Base-by-base conservation (phyloP, 2,888 invertebrate species). In the Pyrrhosoma nymphula region DNA sequence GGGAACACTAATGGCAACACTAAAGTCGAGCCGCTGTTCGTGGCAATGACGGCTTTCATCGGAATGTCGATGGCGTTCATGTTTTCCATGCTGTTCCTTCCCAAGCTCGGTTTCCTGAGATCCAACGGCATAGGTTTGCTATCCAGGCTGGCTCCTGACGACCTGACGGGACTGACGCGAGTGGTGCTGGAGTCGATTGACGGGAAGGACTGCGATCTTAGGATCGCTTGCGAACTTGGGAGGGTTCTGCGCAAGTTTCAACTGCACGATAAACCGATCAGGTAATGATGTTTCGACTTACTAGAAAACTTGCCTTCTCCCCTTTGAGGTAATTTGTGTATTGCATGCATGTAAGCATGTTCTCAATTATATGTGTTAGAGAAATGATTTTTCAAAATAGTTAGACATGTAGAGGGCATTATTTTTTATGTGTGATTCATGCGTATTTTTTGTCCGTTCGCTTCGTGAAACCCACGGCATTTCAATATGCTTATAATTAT, bases 141-240 rank as follows among this genome's bases (percentile, higher is more conserved):
- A 35, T 93, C 93, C 47, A 69, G 47, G n/a, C 56, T 93, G 95
- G 96, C 96, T 14, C 96, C 96, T 75, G 96, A 97, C 23, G 96
- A 97, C 60, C 96, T 97, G 26, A 96, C 96, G 55, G 96, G 96
- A 90, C 96, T 97, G 35, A 97, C 97, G 4, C 96, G 96, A 95
- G 96, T 97, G 30, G 97, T 97, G 26, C 96, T 97, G 20, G 96
- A 97, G 95, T 97, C 97, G 10, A 97, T 97, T 60, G 97, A 97
- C 95, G 97, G 97, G n/a, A 96, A 97, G 95, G 97, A 97, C 96
- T 97, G 97, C 96, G 96, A 96, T 14, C 97, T 97, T 95, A 96
- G 97, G 95, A 96, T 97, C 95, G 97, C 97, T 16, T 97, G 97
- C 96, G 97, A 97, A 96, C 96, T 97, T 88, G 97, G 97, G 10